phyloP scores from a whole-genome alignment of 2,888 invertebrate species.

The Drosophila maculinotata region DNA sequence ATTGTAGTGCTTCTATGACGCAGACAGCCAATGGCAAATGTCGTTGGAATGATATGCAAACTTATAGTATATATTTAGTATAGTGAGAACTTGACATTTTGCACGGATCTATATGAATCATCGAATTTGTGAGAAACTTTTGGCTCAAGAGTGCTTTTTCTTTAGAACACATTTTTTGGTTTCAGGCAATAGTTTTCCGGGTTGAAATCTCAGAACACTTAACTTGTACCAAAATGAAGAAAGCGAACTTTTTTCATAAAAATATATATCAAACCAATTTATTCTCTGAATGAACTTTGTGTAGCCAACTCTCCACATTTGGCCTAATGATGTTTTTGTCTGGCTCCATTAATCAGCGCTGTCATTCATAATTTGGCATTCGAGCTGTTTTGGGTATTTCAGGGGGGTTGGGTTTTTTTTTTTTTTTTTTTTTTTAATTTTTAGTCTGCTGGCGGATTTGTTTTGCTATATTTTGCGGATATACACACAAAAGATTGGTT shows the following conservation, averaged over 20 bases:
- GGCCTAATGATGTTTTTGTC: conserved; percentile 52
- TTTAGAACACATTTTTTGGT: neutral
- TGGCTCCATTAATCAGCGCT: conserved; percentile 71
- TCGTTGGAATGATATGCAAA: neutral
- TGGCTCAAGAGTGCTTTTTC: neutral
- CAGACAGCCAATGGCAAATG: conserved; percentile 1
- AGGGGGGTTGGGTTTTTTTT: conserved; percentile 5
- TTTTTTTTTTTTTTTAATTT: no score
- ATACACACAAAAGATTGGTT: conserved; percentile 35
- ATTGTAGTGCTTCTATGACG: conserved; percentile 20
- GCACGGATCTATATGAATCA: conserved; percentile 8
- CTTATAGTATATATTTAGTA: neutral
- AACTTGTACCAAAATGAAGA: no score
- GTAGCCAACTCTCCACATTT: conserved; percentile 8
- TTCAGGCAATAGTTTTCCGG: neutral
- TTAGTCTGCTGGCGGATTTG: conserved; percentile 64
- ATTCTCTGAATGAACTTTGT: conserved; percentile 20
- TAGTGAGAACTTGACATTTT: neutral
- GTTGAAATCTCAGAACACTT: neutral
- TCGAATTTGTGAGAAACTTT: neutral
- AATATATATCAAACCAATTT: no score
- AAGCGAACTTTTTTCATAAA: neutral
- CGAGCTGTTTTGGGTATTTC: conserved; percentile 11
- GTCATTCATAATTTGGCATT: conserved; percentile 64
- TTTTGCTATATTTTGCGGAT: conserved; percentile 47